Evolutionary conservation across 2,797 vertebrate species (phyloP), one percentile per base, ranked within the genome.

Genomic region (Neosalanx taihuensis): DNA sequence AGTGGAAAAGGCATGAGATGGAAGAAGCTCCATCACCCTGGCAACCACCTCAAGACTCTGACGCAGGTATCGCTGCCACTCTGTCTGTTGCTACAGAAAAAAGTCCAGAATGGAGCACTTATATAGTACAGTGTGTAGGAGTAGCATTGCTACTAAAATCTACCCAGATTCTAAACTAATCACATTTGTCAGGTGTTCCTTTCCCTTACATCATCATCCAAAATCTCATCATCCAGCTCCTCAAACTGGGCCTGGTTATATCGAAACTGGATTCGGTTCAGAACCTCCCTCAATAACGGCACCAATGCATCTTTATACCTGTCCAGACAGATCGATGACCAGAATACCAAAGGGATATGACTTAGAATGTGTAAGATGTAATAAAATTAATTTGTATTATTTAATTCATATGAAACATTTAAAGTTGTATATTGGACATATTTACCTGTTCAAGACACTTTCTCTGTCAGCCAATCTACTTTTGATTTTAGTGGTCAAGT

Each of bases 1-100:
- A 0, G 95, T 96, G 72, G 96, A 93, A 86, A 99, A 99, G 53
- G 97, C 95, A 71, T 98, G 96, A n/a, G 96, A 97, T 73, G 98
- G 98, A 76, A 99, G 91, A 63, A 99, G 94, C 87, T 99, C 98
- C 96, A 99, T 99, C 89, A 99, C 97, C 92, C 95, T 99, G 89
- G 97, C 96, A 89, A 99, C 97, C 23, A 99, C 96, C 86, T 99
- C 98, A 89, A 99, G 88, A 92, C 98, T 99, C 92, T 98, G 97
- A 88, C 96, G 95, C 84, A 99, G 90, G 92, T 98, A 99, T 87
- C 93, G 93, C 86, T 99, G 98, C 97, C 98, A 99, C 86, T 99
- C 98, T 0, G 98, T 99, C 85, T 98, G 97, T 93, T 97, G 95
- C 98, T 99, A 78, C 73, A 83, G 78, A 83, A 15, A 79, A 9